Base-by-base conservation (phyloP, 2,888 invertebrate genomes). In the Nomada ferruginata region DNA sequence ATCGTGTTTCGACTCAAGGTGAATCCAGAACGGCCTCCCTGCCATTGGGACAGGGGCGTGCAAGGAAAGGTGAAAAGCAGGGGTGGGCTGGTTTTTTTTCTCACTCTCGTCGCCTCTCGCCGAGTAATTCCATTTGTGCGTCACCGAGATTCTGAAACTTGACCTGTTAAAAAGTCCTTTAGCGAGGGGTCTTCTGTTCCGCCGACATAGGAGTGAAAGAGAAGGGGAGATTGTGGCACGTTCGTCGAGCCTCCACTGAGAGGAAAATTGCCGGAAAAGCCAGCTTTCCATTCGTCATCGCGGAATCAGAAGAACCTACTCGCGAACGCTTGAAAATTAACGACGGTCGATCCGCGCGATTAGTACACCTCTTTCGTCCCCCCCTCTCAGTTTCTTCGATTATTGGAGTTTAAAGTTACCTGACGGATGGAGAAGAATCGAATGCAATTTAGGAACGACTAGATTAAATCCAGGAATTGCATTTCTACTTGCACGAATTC, bases 141-240 rank as follows among this genome's bases (percentile, higher is more conserved):
- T 89, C 91, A 88, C 82, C 68, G 86, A 90, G 89, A 91, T 90
- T 89, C 83, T 88, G 91, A 91, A 92, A 92, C 92, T 91, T 89
- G 92, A 92, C 92, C 92, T 90, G 91, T 92, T 92, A 91, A 92
- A 92, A 92, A 92, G 92, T 92, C 91, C 87, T 91, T 91, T 89
- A 55, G 57, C 78, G 23, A 20, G 50, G 55, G 55, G 66, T 82
- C 79, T 86, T 87, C 82, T 78, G 82, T 86, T 87, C 82, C 83
- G 53, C n/a, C 15, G n/a, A 50, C 26, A 5, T 20, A 11, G 23
- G 57, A 53, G 23, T 13, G 47, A 59, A 44, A 23, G 53, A 63
- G 55, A 23, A 57, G 64, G 55, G 50, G 57, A 23, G 64, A 57
- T 63, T 64, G 61, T 44, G 23, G 53, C 26, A n/a, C 44, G 42